These are phyloP conservation scores for Rattus rattus DNA, from an alignment of 2,113 vertebrate genomes.

Conservation along the genomic window DNA sequence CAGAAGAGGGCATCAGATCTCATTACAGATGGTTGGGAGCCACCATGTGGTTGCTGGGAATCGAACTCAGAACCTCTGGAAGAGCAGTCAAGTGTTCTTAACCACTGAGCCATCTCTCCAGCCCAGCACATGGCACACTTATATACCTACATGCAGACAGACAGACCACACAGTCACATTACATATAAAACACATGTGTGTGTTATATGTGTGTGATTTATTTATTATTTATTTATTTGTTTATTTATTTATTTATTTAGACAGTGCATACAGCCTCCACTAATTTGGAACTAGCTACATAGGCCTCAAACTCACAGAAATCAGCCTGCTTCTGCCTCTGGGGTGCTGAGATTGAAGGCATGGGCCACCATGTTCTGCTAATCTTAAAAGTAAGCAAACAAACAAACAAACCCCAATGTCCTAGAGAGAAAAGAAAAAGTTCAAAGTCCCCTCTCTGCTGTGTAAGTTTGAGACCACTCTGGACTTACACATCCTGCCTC, in stretches of 20 bases:
- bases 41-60: no score
- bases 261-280: not conserved
- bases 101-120: no score
- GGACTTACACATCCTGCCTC: not conserved
- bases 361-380: not conserved
- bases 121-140: no score
- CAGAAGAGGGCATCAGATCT: no score
- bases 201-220: no score
- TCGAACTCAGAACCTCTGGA: no score
- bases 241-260: no score
- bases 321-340: not conserved
- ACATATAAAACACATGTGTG: not conserved
- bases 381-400: not conserved
- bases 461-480: not conserved
- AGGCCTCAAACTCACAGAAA: not conserved
- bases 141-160: not conserved
- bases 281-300: not conserved
- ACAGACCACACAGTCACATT: not conserved
- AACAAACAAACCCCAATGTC: not conserved
- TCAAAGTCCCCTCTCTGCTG: not conserved
- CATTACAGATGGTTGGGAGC: no score
- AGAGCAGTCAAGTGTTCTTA: no score
- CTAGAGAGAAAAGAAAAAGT: not conserved
- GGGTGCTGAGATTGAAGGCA: not conserved
- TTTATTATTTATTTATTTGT: no score